Base-by-base conservation (phyloP, 2,113 vertebrate species). In the Myrmecobius fasciatus region DNA sequence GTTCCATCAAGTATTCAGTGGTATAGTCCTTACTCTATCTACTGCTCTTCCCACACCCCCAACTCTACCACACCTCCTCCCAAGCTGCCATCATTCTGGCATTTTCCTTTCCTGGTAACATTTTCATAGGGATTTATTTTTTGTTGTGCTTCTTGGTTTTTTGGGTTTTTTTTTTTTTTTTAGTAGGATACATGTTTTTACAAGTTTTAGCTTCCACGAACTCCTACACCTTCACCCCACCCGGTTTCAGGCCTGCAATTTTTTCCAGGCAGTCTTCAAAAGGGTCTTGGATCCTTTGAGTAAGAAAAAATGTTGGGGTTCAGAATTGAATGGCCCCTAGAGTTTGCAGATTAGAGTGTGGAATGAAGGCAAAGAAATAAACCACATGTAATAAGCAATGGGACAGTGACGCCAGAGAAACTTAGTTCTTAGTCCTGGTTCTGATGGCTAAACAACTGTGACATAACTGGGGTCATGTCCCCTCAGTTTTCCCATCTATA, bases 61-160 rank as follows among this genome's bases (percentile, higher is more conserved):
- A 75, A 75, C 4, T 75, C 31, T n/a, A 36, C 60, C 60, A 75
- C 36, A 0, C 67, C 60, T 43, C 67, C n/a, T 43, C 43, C 17
- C n/a, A 83, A 7, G n/a, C 67, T 83, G 67, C n/a, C 7, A 6
- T 83, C n/a, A 83, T 20, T 83, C 67, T 83, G 60, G 67, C n/a
- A 83, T 83, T 83, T 83, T 83, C 67, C 67, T 83, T 83, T 43
- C n/a, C 67, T 83, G 67, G 67, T 83, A 83, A 83, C 67, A 83
- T 43, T 43, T n/a, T 43, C 67, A 83, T 0, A 83, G 67, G 67
- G 67, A 83, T 83, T 83, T 83, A n/a, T 43, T 83, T 83, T 83
- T 83, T 83, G n/a, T 83, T 83, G 67, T 43, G 36, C 36, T 24
- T 83, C 24, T 53, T 53, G n/a, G n/a, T n/a, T n/a, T n/a, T n/a